phyloP scores from a whole-genome alignment of 2,888 invertebrate species.

The Arge pagana region DNA sequence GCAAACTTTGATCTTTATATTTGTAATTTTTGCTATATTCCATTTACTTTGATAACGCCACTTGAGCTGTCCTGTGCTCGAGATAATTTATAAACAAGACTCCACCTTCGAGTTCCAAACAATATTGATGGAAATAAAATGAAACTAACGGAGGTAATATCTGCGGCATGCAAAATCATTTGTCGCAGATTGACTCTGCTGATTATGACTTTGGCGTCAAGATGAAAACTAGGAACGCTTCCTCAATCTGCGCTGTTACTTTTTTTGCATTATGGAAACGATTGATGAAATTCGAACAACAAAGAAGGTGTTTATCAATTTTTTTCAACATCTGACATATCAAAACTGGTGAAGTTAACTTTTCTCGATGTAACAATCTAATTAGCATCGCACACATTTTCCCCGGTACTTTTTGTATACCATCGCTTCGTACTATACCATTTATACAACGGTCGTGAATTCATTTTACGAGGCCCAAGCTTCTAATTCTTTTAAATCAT shows the following conservation, averaged over 20 bases:
- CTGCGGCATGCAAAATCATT: no score
- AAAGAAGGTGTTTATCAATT: no score
- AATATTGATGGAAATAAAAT: not conserved
- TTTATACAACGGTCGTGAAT: not conserved
- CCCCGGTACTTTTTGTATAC: constrained; percentile 2
- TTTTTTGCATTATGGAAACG: no score
- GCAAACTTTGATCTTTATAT: constrained; percentile 24
- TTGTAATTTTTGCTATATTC: constrained; percentile 25
- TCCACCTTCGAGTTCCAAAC: not conserved
- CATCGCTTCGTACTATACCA: constrained; percentile 6
- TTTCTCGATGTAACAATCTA: no score
- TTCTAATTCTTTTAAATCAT: constrained; percentile 75
- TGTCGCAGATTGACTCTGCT: not conserved
- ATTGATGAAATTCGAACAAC: no score
- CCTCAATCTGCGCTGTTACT: no score
- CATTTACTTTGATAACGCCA: constrained; percentile 19
- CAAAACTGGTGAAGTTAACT: no score
- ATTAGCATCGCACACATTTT: not conserved
- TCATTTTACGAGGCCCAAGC: constrained; percentile 73
- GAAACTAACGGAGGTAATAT: constrained; percentile 6
- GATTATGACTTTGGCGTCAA: not conserved
- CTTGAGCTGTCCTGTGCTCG: not conserved
- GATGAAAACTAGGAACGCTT: no score
- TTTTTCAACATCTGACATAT: no score
- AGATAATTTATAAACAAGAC: no score